These are phyloP conservation scores for Colossoma macropomum DNA, from an alignment of 2,113 vertebrate genomes.

Conservation along the genomic window DNA sequence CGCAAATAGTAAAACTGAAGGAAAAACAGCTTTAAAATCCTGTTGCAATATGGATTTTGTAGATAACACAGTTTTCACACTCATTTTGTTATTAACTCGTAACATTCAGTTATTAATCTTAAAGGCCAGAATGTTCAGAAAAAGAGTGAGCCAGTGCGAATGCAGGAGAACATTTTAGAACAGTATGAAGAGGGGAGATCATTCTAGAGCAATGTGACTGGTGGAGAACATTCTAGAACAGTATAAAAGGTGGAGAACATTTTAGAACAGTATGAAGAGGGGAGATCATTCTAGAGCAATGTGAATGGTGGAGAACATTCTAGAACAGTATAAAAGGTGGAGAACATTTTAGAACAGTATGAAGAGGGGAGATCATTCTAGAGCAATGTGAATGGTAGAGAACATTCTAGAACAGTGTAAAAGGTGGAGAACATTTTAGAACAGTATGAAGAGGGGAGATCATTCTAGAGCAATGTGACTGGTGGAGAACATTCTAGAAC, in stretches of 20 bases:
- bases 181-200: background rate
- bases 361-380: background rate
- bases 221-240: background rate
- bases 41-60: no score
- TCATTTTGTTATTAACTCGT: no score
- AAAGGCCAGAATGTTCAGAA: background rate
- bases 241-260: background rate
- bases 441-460: background rate
- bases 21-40: no score
- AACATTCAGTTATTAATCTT: no score
- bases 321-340: background rate
- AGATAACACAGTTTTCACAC: no score
- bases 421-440: background rate
- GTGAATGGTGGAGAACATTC: background rate
- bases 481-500: no score
- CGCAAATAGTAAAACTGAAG: no score
- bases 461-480: background rate
- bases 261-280: background rate
- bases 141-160: background rate
- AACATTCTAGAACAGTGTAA: background rate
- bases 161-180: background rate
- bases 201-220: background rate
- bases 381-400: background rate
- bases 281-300: no score
- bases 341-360: background rate